Evolutionary conservation across 2,888 invertebrate genomes (phyloP), one percentile per base, ranked within the genome.

Genomic region (Lamellibrachia satsuma): DNA sequence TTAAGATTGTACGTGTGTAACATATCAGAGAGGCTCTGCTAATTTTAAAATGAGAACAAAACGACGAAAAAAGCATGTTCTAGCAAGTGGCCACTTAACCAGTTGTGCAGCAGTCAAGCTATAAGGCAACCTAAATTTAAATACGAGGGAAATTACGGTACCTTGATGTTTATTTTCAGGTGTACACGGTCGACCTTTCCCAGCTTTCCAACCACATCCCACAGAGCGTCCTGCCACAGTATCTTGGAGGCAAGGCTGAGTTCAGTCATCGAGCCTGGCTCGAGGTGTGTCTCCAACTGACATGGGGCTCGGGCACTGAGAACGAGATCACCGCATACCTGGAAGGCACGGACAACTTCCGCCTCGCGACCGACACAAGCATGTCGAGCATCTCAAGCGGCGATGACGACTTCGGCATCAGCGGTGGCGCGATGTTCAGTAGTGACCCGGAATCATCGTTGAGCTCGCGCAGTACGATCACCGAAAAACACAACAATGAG

Each of bases 241-340:
- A 98, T 96, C 97, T 99, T 96, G 99, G 99, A 95, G 99, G 99
- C 95, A 97, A 97, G 95, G 97, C 98, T 96, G 97, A 98, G 96
- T 93, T 98, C 95, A 98, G 99, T 97, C 99, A 99, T 98, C 97
- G 98, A 96, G 98, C 98, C 96, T 99, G 99, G 99, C 97, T 98
- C 96, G 97, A 97, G 94, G 97, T 97, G 94, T 91, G 52, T 92
- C 90, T 92, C 51, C 60, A 60, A 75, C 51, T 92, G 39, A 92
- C 60, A 55, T 52, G 60, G 93, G 93, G 92, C 52, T 92, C 92
- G 39, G 92, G 75, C 27, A 39, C 93, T 6, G 91, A 93, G 90
- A 94, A 92, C 52, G 94, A 94, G 55, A 94, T 94, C n/a, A 92
- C 92, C 3, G 91, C 93, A 3, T 94, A 94, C 93, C 92, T 94